phyloP scores from a whole-genome alignment of 2,113 vertebrate species.

The Anthoscopus minutus region DNA sequence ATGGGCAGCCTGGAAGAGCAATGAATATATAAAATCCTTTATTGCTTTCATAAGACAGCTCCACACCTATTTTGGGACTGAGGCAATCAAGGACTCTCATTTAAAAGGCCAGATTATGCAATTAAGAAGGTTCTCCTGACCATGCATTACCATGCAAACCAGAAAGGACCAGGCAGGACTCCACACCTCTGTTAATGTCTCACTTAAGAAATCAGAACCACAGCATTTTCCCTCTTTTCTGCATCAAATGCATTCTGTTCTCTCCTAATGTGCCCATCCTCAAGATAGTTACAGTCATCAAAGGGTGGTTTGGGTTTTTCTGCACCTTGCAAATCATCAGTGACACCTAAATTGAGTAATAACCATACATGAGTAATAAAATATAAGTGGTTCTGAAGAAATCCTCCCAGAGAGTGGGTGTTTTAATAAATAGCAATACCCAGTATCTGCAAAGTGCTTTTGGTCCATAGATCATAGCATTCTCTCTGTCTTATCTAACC shows the following conservation, averaged over 20 bases:
- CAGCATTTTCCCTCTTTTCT: background rate
- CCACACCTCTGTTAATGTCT: background rate
- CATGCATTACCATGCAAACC: background rate
- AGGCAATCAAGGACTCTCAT: background rate
- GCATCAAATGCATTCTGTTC: background rate
- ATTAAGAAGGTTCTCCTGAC: background rate
- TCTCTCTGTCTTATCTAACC: background rate
- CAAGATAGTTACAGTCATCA: background rate
- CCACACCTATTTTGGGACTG: background rate
- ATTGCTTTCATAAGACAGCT: background rate
- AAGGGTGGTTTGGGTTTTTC: constrained; percentile 4
- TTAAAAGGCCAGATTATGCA: background rate
- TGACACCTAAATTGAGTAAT: constrained; percentile 26
- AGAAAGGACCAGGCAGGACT: background rate
- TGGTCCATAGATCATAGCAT: constrained; percentile 10
- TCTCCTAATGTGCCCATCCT: background rate
- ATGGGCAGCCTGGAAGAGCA: background rate
- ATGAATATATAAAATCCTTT: background rate
- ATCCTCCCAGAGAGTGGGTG: constrained; percentile 43
- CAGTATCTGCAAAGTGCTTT: background rate
- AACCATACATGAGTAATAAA: constrained; percentile 36
- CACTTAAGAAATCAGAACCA: background rate
- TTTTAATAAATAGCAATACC: constrained; percentile 38
- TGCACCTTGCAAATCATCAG: background rate
- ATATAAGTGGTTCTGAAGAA: constrained; percentile 49